A percentile compares a stretch with the other conserved stretches of the same genome.
phyloP scores from a whole-genome alignment of 2,113 vertebrate genomes.

The Catharus fuscescens region DNA sequence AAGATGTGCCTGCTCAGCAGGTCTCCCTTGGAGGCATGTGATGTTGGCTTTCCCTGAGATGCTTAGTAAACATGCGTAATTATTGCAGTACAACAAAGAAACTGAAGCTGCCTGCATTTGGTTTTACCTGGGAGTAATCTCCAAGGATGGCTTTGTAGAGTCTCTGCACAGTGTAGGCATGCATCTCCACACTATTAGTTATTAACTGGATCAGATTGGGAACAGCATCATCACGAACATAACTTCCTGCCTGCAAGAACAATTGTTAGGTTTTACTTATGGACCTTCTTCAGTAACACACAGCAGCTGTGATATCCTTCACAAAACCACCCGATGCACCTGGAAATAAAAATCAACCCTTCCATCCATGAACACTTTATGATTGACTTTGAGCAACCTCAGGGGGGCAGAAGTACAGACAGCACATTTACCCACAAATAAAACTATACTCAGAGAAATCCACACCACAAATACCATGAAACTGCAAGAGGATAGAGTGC shows the following conservation, averaged over 20 bases:
- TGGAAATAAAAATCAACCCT: background rate
- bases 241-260: slow-evolving; percentile 91
- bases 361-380: background rate
- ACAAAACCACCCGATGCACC: background rate
- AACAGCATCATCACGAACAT: slow-evolving; percentile 96
- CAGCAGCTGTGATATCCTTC: background rate
- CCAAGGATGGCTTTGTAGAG: slow-evolving; percentile 98
- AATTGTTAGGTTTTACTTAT: background rate
- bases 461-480: background rate
- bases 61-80: background rate
- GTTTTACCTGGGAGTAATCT: slow-evolving; percentile 95
- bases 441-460: background rate
- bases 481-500: background rate
- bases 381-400: background rate
- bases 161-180: slow-evolving; percentile 97
- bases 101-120: background rate
- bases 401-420: background rate
- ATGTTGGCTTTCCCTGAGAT: background rate
- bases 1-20: background rate
- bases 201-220: slow-evolving; percentile 99
- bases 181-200: slow-evolving; percentile 99
- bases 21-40: background rate
- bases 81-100: background rate
- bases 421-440: background rate
- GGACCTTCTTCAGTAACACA: background rate